phyloP scores from a whole-genome alignment of 2,888 invertebrate genomes.

The Patella pellucida region DNA sequence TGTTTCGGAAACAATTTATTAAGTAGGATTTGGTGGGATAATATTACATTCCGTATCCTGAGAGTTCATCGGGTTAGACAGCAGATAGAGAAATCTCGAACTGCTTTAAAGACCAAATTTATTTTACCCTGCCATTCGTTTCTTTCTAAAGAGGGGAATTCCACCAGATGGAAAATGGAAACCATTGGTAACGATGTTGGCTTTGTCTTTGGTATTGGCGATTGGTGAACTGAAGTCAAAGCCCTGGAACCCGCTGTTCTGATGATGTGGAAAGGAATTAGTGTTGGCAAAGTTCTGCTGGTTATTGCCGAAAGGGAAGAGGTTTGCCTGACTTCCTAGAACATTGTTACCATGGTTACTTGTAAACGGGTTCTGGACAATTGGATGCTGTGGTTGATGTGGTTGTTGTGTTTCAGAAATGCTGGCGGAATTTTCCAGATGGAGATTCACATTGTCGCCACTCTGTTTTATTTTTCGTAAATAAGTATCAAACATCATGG shows the following conservation, averaged over 20 bases:
- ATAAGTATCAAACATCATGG: conserved; percentile 1
- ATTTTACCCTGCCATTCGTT: background rate
- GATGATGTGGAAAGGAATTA: background rate
- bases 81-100: too few species aligned
- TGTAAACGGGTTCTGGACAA: background rate
- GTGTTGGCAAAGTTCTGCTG: background rate
- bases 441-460: background rate
- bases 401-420: background rate
- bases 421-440: background rate
- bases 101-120: background rate
- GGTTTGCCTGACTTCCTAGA: background rate
- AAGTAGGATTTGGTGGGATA: too few species aligned
- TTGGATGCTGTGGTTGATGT: background rate
- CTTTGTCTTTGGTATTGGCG: background rate
- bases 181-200: conserved; percentile 4
- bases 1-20: too few species aligned
- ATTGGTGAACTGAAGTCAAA: conserved; percentile 2
- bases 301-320: background rate
- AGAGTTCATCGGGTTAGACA: too few species aligned
- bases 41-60: too few species aligned
- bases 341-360: background rate
- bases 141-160: background rate
- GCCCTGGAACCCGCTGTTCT: background rate
- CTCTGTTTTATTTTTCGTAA: background rate
- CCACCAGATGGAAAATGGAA: conserved; percentile 6